phyloP scores from a whole-genome alignment of 2,797 vertebrate species.

The Enteromius radiatus region DNA sequence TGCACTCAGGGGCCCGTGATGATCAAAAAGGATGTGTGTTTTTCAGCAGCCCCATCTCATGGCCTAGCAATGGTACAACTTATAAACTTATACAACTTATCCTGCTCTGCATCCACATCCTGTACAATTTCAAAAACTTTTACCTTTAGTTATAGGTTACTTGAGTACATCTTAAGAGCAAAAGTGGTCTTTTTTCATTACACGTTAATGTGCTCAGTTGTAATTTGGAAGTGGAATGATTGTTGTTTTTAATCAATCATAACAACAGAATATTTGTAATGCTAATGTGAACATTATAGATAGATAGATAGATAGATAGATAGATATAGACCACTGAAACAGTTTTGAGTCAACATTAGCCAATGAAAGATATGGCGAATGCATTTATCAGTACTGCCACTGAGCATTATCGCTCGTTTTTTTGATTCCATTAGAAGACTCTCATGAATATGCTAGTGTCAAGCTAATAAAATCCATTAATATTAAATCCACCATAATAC shows the following conservation, averaged over 20 bases:
- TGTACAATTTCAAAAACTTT: background rate
- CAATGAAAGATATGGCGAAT: constrained; percentile 7
- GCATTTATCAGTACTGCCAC: constrained; percentile 51
- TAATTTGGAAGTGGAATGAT: background rate
- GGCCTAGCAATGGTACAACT: constrained; percentile 24
- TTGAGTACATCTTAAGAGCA: background rate
- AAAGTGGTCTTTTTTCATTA: background rate
- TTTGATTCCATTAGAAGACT: constrained; percentile 66
- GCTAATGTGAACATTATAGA: background rate
- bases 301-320: background rate
- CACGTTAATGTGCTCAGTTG: background rate
- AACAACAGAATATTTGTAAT: background rate
- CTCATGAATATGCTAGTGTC: constrained; percentile 73
- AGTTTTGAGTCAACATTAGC: constrained; percentile 21
- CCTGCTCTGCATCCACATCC: background rate
- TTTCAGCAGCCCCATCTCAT: constrained; percentile 52
- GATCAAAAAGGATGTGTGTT: constrained; percentile 72
- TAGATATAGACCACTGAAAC: constrained; percentile 5
- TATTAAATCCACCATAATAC: constrained; percentile 71
- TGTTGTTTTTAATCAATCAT: background rate
- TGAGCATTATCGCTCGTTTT: constrained; percentile 48
- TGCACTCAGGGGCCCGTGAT: constrained; percentile 70
- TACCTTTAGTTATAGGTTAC: background rate
- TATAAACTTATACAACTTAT: constrained; percentile 1
- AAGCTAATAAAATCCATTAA: constrained; percentile 75